Base-by-base conservation (phyloP, 2,113 vertebrate species). In the Calypte anna region DNA sequence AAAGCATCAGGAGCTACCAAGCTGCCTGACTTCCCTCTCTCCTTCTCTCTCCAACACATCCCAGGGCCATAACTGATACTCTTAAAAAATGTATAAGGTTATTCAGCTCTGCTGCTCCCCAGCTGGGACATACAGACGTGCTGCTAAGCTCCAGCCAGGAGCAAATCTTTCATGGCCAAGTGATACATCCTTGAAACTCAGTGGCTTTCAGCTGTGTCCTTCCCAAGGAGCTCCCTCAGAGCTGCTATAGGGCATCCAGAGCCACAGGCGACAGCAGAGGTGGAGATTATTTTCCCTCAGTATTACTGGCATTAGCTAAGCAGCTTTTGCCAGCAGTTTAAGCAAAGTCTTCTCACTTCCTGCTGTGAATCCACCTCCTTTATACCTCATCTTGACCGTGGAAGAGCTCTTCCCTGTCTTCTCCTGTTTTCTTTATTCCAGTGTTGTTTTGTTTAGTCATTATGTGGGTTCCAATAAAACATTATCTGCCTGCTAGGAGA, bases 121-220 rank as follows among this genome's bases (percentile, higher is more conserved):
- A 57, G 43, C 76, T 81, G 91, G 75, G 90, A 73, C 2, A 1
- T 12, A 36, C 21, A 33, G 63, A 54, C 5, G 5, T 33, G 81
- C 88, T 51, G 70, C 46, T 62, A 64, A 70, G 61, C 82, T 83
- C 68, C 85, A 83, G 72, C 64, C 79, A 90, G 87, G 63, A 88
- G 64, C n/a, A 43, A 69, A 36, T 44, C 48, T 75, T 78, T 83
- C 53, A 9, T n/a, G 40, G 85, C 79, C 76, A 88, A 25, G 54
- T 20, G 55, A 57, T 33, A 19, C 24, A n/a, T 17, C 58, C 70
- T 53, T 69, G 77, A 63, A 79, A 62, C 27, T 61, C 2, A 0
- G 36, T 19, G 72, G 10, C 92, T 92, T 59, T 80, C 90, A 88
- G 79, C 88, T 81, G 40, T 62, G 80, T 90, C 69, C 82, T 90